Conservation (phyloP, 2,797 vertebrate genomes). For the Emydoidea blandingii region DNA sequence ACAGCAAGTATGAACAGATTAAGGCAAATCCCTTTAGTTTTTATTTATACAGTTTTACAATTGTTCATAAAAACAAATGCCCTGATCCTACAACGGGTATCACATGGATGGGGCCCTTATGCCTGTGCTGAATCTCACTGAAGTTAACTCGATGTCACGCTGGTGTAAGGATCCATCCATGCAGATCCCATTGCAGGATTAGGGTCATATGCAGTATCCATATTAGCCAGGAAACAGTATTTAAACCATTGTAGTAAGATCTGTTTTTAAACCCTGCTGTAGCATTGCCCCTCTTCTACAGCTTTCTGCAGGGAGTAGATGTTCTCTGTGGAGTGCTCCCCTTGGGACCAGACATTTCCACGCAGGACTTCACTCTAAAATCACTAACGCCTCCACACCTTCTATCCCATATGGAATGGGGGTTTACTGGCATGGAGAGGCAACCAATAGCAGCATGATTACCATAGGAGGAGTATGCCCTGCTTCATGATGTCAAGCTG, state of each 20-base stretch:
- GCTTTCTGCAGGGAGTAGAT: not conserved
- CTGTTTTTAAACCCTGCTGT: slow-evolving; percentile 34
- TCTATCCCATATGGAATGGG: not conserved
- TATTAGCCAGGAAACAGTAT: slow-evolving; percentile 20
- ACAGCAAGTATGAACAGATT: not conserved
- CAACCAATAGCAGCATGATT: not conserved
- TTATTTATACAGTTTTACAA: not conserved
- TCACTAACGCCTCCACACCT: not conserved
- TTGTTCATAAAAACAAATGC: not conserved
- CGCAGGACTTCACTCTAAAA: not conserved
- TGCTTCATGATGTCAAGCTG: not conserved
- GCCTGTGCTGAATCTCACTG: not conserved
- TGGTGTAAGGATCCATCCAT: not conserved
- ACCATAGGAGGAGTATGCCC: not conserved
- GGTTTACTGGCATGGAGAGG: not conserved
- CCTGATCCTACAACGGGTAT: not conserved
- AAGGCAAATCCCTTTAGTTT: not conserved
- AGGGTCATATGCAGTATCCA: not conserved
- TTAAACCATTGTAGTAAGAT: not conserved
- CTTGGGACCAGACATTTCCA: slow-evolving; percentile 25
- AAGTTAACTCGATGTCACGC: not conserved
- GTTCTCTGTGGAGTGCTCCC: not conserved
- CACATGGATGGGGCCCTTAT: not conserved
- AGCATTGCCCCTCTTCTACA: not conserved
- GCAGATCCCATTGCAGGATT: not conserved